Conservation (phyloP, 1,140 invertebrate species). For the Fragariocoptes setiger region DNA sequence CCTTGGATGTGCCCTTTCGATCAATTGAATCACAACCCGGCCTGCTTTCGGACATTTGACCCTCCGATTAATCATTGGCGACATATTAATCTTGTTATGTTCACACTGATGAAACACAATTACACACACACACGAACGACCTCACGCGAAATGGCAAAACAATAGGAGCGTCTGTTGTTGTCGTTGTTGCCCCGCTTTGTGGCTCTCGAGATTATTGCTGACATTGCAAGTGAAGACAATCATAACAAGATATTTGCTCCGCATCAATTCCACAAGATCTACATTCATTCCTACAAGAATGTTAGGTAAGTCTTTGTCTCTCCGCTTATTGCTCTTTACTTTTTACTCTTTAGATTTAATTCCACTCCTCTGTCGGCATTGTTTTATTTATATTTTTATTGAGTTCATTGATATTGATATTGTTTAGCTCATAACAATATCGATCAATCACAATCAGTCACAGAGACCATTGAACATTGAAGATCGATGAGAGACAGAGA, state of each 20-base stretch:
- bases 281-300: slow-evolving; percentile 79
- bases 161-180: slow-evolving; percentile 20
- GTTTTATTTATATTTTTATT: neutral
- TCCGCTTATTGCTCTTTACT: no score
- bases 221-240: slow-evolving; percentile 43
- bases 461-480: no score
- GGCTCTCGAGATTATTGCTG: slow-evolving; percentile 63
- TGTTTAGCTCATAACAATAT: neutral
- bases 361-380: neutral
- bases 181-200: slow-evolving; percentile 79
- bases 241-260: slow-evolving; percentile 23
- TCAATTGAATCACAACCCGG: no score
- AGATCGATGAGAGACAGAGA: no score
- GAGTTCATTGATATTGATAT: slow-evolving; percentile 4
- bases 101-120: neutral
- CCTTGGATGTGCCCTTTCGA: no score
- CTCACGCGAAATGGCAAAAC: neutral
- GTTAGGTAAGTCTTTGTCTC: slow-evolving; percentile 28
- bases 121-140: neutral
- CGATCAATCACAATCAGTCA: no score
- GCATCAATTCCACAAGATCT: slow-evolving; percentile 74
- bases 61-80: no score
- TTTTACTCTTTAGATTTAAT: no score
- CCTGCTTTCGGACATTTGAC: no score
- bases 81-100: neutral